These are phyloP conservation scores for Pararge aegeria DNA, from an alignment of 1,140 invertebrate genomes.

Conservation along the genomic window DNA sequence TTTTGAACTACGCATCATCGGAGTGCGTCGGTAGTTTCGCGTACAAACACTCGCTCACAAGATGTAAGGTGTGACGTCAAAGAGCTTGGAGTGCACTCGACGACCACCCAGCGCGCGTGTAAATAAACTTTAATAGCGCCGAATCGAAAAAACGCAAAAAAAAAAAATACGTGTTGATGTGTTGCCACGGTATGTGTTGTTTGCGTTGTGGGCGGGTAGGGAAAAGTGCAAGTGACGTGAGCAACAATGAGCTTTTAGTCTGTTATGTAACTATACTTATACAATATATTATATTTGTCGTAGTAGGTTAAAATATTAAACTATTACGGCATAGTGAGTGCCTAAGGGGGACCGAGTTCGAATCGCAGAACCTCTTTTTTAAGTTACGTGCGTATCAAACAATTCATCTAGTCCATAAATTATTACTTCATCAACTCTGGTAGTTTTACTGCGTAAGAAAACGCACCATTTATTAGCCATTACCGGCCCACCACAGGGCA, in stretches of 20 bases:
- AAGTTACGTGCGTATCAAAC: no score
- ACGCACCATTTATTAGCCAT: no score
- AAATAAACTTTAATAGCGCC: conserved; percentile 30
- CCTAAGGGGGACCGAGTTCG: no score
- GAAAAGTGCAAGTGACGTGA: conserved; percentile 8
- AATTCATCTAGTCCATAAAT: no score
- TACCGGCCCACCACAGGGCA: no score
- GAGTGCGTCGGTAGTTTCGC: conserved; percentile 20
- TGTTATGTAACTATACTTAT: not conserved
- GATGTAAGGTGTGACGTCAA: conserved; percentile 27
- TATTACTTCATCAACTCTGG: no score
- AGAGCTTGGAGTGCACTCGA: conserved; percentile 27
- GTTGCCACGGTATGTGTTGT: conserved; percentile 1
- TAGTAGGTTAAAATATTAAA: no score
- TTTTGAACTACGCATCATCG: conserved; percentile 25
- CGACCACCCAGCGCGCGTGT: conserved; percentile 25
- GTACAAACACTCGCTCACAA: conserved; percentile 19
- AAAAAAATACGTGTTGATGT: conserved; percentile 8
- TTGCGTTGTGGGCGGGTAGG: conserved; percentile 9
- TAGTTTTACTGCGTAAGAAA: no score
- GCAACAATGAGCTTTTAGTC: no score
- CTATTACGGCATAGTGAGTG: no score
- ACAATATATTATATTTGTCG: no score
- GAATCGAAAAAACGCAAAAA: conserved; percentile 24
- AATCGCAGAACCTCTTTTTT: no score